A percentile compares a stretch with the other conserved stretches of the same genome.
Evolutionary conservation across 2,888 invertebrate species (phyloP).

Genomic region (Mamestra brassicae): DNA sequence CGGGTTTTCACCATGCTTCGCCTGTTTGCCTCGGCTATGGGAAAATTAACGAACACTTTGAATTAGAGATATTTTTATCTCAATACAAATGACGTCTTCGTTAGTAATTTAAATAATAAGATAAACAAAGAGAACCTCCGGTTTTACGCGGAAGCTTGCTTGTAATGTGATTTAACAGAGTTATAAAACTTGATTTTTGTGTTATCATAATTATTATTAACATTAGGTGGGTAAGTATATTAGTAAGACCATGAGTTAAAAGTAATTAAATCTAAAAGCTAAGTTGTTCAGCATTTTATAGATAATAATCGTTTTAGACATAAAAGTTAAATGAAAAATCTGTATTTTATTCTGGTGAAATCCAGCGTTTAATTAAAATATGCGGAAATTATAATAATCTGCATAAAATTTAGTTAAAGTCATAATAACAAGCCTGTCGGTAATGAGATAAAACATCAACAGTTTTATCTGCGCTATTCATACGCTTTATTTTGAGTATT

Average conservation of each 20-base stretch:
- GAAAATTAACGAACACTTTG: slow-evolving; percentile 39
- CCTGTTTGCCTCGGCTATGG: slow-evolving; percentile 14
- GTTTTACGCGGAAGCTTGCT: slow-evolving; percentile 55
- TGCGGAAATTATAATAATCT: slow-evolving; percentile 45
- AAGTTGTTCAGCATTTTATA: too few relatives aligned
- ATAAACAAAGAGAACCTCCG: slow-evolving; percentile 43
- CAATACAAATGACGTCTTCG: slow-evolving; percentile 37
- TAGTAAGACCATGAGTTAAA: not conserved
- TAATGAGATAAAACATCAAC: slow-evolving; percentile 49
- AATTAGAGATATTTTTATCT: slow-evolving; percentile 39
- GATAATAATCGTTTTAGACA: not conserved
- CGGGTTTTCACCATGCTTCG: slow-evolving; percentile 48
- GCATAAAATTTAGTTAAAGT: slow-evolving; percentile 42
- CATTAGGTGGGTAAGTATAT: not conserved
- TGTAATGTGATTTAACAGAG: slow-evolving; percentile 28
- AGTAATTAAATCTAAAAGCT: slow-evolving; percentile 1
- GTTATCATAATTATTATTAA: not conserved
- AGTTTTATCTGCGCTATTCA: slow-evolving; percentile 57
- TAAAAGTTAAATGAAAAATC: not conserved
- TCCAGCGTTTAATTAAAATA: slow-evolving; percentile 3
- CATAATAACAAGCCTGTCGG: slow-evolving; percentile 52
- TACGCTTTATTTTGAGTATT: slow-evolving; percentile 56
- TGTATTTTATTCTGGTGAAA: not conserved
- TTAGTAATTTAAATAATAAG: slow-evolving; percentile 44
- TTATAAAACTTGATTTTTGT: not conserved